Conservation (phyloP, 2,888 invertebrate genomes). For the Cosmorhoe ocellata region DNA sequence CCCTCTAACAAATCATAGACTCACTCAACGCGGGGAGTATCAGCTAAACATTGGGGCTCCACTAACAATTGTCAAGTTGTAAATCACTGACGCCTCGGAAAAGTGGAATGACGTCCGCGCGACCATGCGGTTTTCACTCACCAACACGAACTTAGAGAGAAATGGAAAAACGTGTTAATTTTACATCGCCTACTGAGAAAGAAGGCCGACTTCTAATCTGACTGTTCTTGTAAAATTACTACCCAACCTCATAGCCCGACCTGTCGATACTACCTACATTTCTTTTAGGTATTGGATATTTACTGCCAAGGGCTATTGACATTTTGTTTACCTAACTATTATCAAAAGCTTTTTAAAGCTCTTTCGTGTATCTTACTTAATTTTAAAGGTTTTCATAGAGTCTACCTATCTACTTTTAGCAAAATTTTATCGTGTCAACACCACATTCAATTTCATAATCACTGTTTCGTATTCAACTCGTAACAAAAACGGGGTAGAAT, state of each 20-base stretch:
- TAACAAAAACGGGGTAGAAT: conserved; percentile 16
- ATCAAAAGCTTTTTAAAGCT: too few relatives aligned
- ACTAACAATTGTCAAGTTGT: conserved; percentile 53
- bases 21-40: conserved; percentile 37
- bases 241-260: not conserved
- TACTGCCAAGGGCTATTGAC: too few relatives aligned
- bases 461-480: conserved; percentile 22
- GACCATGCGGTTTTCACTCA: conserved; percentile 76
- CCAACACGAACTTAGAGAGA: conserved; percentile 70
- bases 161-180: conserved; percentile 66
- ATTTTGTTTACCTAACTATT: too few relatives aligned
- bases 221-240: conserved; percentile 18
- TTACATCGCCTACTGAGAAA: conserved; percentile 51
- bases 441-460: conserved; percentile 10
- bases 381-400: too few relatives aligned
- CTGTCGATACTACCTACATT: too few relatives aligned
- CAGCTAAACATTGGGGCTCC: conserved; percentile 49
- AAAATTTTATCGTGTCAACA: too few relatives aligned
- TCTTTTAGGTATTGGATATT: too few relatives aligned
- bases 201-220: conserved; percentile 36
- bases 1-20: conserved; percentile 35
- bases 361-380: too few relatives aligned
- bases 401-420: too few relatives aligned
- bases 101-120: conserved; percentile 80
- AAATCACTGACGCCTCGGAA: conserved; percentile 74